Base-by-base conservation (phyloP, 1,140 invertebrate genomes). In the Dinoponera quadriceps region DNA sequence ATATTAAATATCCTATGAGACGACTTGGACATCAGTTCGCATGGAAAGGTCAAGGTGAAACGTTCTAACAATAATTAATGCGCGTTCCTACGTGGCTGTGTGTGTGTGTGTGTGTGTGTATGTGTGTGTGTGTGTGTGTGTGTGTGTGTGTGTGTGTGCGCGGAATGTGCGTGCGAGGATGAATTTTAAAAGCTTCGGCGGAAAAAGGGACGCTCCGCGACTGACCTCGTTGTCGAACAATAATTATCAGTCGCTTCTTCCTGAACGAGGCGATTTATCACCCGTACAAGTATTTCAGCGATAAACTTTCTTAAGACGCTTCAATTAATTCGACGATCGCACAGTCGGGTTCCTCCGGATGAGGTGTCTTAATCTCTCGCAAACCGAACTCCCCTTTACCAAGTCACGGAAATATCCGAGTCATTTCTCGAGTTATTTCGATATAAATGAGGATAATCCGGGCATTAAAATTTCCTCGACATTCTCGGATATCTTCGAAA, bases 1-100 rank as follows among this genome's bases (percentile, higher is more conserved):
- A 80, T 71, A 80, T 80, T 80, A 80, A 80, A 80, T 80, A 80
- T 80, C 75, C 75, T 59, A 80, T 80, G 65, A 80, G 33, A 71
- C 65, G 75, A 80, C 75, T 71, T 80, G 51, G 75, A 80, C 57
- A 80, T 80, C 75, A 69, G 33, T 80, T 80, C 51, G 75, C 22
- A 71, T 44, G 65, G 14, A 80, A 80, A 80, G 75, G 75, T 80
- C 75, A 80, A 80, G 75, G 75, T 78, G 75, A 78, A 78, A 78
- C 63, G 51, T 55, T 69, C 75, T 48, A 69, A 71, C 75, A 80
- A 80, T 80, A 80, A 80, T 80, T 80, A 80, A 80, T 80, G 75
- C 75, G 51, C 75, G 63, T 78, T 78, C 69, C 49, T 38, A 78
- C 65, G 27, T 78, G 22, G 29, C 5, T 51, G 49, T 11, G n/a